Evolutionary conservation across 2,113 vertebrate species (phyloP).

Genomic region (Sphaerodactylus townsendi): DNA sequence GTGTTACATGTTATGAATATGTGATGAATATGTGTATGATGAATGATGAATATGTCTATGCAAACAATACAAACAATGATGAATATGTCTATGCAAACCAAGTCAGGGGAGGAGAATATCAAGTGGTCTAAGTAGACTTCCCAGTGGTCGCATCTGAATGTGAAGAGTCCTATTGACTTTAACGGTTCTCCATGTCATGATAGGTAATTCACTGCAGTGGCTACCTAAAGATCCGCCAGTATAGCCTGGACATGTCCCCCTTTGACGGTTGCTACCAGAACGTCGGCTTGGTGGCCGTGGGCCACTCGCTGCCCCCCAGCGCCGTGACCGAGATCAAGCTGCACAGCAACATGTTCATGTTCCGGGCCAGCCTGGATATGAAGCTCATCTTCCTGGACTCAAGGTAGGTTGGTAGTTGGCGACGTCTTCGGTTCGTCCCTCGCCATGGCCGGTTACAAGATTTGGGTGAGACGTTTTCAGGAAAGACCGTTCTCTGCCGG

Average conservation of each 20-base stretch:
- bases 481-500: too few relatives aligned
- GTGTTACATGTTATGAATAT: too few relatives aligned
- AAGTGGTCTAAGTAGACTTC: not conserved
- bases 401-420: conserved; percentile 75
- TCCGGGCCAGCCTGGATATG: conserved; percentile 96
- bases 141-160: not conserved
- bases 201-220: conserved; percentile 98
- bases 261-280: conserved; percentile 99
- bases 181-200: conserved; percentile 10
- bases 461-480: not conserved
- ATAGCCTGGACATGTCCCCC: conserved; percentile 96
- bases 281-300: conserved; percentile 95
- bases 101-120: not conserved
- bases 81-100: not conserved
- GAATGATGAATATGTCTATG: too few relatives aligned
- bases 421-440: too few relatives aligned
- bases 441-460: not conserved
- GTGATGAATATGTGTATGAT: too few relatives aligned
- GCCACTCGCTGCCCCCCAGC: conserved; percentile 93
- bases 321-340: conserved; percentile 97
- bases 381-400: conserved; percentile 98
- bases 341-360: conserved; percentile 99
- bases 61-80: not conserved
- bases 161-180: not conserved
- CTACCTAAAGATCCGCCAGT: conserved; percentile 97